Percentiles rank a stretch among this genome's conserved stretches.
Conservation (phyloP, 2,113 vertebrate species). For the Chaetops frenatus region DNA sequence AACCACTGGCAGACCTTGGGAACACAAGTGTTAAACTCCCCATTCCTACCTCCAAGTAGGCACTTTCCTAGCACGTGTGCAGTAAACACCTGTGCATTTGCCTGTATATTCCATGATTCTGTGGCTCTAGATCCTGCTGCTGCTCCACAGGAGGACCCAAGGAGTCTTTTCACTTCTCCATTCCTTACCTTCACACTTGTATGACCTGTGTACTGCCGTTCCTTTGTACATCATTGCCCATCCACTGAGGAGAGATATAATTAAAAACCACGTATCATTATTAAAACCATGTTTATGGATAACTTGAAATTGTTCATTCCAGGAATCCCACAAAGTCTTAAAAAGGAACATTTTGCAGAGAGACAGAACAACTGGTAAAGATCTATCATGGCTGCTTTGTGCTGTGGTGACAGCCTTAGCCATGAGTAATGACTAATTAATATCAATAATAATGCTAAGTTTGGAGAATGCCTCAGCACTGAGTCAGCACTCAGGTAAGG, state of each 20-base stretch:
- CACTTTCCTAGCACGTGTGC: rapidly evolving
- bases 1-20: neutral
- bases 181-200: neutral
- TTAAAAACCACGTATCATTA: neutral
- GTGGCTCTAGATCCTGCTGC: neutral
- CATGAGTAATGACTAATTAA: neutral
- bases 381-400: neutral
- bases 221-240: neutral
- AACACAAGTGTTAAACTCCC: neutral
- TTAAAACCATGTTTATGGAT: neutral
- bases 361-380: neutral
- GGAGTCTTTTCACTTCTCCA: neutral
- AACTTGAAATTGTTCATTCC: neutral
- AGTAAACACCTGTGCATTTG: neutral
- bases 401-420: neutral
- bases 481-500: neutral
- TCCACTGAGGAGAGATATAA: neutral
- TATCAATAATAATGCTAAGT: neutral
- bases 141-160: neutral
- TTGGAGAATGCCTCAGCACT: neutral
- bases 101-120: neutral
- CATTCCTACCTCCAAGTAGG: neutral
- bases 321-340: neutral
- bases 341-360: neutral
- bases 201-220: neutral